Conservation (phyloP, 2,797 vertebrate species). For the Halcyon leucocephala region DNA sequence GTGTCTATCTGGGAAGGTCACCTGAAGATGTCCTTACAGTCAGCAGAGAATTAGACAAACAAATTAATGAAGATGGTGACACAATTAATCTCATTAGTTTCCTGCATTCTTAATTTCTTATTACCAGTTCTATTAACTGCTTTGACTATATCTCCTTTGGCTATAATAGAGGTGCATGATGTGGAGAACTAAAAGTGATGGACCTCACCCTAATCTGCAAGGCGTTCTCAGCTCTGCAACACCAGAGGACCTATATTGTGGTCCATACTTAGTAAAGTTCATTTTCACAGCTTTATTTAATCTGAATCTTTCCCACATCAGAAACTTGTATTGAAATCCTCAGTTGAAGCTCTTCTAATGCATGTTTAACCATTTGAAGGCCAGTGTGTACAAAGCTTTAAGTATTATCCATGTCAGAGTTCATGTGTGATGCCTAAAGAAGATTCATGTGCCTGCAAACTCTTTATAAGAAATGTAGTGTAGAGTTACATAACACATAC, state of each 20-base stretch:
- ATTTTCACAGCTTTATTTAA: not conserved
- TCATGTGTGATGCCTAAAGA: not conserved
- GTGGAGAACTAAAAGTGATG: not conserved
- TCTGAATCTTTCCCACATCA: not conserved
- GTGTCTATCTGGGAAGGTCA: not conserved
- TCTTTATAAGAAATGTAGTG: not conserved
- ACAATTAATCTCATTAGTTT: constrained; percentile 16
- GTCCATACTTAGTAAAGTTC: not conserved
- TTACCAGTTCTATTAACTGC: not conserved
- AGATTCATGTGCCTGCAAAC: not conserved
- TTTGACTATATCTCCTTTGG: not conserved
- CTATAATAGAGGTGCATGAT: not conserved
- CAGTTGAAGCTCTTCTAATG: not conserved
- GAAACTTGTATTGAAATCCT: not conserved
- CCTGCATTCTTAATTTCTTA: constrained; percentile 26
- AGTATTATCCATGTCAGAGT: not conserved
- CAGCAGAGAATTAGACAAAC: constrained; percentile 10
- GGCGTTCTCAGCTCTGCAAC: not conserved
- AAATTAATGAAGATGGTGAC: constrained; percentile 13
- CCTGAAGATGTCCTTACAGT: not conserved
- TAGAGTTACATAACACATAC: not conserved
- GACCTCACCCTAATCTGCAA: not conserved
- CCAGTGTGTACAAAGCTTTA: not conserved
- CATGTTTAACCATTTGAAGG: not conserved
- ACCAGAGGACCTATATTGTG: not conserved